phyloP scores from a whole-genome alignment of 2,797 vertebrate genomes.

The Megalops cyprinoides region DNA sequence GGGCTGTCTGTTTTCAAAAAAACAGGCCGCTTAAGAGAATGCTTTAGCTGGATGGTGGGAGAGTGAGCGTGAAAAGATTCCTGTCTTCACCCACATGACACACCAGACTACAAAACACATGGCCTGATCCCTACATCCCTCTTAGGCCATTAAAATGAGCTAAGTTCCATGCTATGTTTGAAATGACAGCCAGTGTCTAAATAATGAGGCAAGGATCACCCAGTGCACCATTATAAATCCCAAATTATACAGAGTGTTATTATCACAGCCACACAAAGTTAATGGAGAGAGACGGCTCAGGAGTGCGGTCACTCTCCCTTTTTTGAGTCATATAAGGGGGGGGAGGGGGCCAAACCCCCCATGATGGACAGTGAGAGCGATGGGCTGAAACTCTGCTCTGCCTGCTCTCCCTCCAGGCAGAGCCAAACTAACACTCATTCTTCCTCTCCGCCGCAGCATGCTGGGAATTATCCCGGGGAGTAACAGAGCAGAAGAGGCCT shows the following conservation, averaged over 20 bases:
- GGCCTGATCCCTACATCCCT: neutral
- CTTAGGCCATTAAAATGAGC: neutral
- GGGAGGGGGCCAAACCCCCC: neutral
- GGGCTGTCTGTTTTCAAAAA: neutral
- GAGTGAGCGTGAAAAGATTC: neutral
- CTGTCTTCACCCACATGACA: neutral
- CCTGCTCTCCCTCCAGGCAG: neutral
- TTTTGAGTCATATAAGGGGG: neutral
- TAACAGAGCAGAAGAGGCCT: slow-evolving; percentile 2
- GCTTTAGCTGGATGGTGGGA: neutral
- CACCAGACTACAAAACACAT: neutral
- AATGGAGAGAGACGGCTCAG: neutral
- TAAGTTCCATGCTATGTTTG: no score
- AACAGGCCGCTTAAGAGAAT: neutral
- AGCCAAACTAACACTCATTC: neutral
- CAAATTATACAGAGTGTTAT: no score
- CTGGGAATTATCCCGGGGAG: neutral
- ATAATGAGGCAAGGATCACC: no score
- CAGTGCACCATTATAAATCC: no score
- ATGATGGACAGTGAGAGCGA: neutral
- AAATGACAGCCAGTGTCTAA: neutral
- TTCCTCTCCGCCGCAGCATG: neutral
- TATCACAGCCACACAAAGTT: neutral
- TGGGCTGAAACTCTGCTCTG: neutral
- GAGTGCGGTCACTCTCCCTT: no score